These are phyloP conservation scores for Myanophis thanlyinensis DNA, from an alignment of 2,113 vertebrate genomes.

Conservation along the genomic window DNA sequence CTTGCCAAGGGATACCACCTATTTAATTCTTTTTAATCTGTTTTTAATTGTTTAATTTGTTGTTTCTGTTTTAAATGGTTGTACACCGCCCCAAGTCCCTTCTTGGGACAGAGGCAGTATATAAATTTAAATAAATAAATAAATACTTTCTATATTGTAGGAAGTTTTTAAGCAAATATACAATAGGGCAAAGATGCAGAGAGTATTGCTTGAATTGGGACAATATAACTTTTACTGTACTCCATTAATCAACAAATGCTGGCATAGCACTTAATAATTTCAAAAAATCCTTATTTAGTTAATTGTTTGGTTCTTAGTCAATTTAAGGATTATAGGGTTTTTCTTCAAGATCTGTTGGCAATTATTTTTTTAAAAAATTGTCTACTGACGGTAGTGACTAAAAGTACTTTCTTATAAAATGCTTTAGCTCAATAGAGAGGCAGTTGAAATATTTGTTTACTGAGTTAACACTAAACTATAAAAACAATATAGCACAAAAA, in stretches of 20 bases:
- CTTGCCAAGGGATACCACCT: neutral
- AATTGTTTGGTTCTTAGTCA: neutral
- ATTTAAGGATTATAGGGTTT: neutral
- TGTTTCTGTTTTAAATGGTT: too few species aligned
- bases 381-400: neutral
- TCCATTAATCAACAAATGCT: neutral
- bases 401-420: neutral
- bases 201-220: neutral
- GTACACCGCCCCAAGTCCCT: too few species aligned
- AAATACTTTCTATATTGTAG: neutral
- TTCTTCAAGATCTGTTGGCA: neutral
- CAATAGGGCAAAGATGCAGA: neutral
- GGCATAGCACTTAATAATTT: neutral
- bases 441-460: neutral
- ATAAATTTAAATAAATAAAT: too few species aligned
- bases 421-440: neutral
- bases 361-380: neutral
- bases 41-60: too few species aligned
- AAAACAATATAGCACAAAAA: neutral
- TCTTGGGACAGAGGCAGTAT: too few species aligned
- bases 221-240: neutral
- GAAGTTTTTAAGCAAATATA: neutral
- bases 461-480: neutral
- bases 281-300: neutral
- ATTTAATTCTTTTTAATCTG: too few species aligned